Conservation (phyloP, 1,140 invertebrate species). For the Planococcus citri region DNA sequence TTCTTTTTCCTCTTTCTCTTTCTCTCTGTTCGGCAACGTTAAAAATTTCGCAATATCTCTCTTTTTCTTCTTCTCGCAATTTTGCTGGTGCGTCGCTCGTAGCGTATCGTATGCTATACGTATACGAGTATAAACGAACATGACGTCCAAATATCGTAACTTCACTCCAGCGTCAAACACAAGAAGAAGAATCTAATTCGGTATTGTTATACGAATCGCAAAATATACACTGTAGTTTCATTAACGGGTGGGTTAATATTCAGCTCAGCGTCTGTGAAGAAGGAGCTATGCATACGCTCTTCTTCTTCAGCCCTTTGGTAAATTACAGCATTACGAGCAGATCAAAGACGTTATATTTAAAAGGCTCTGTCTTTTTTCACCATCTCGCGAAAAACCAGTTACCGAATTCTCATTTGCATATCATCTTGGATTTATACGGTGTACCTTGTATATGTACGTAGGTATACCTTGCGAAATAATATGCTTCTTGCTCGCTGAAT, state of each 20-base stretch:
- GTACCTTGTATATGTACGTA: too few relatives aligned
- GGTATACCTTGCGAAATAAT: too few relatives aligned
- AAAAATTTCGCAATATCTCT: neutral
- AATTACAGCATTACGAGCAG: neutral
- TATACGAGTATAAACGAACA: neutral
- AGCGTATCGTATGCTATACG: too few relatives aligned
- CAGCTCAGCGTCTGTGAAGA: neutral
- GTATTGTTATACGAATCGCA: neutral
- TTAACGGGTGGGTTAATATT: neutral
- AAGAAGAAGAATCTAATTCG: neutral
- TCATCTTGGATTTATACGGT: neutral
- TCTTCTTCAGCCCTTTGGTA: neutral
- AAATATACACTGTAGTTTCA: constrained; percentile 8
- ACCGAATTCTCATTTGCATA: neutral
- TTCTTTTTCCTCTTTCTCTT: too few relatives aligned
- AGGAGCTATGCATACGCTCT: too few relatives aligned
- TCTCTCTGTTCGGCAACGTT: too few relatives aligned
- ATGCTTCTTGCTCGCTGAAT: too few relatives aligned
- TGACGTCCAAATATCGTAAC: neutral
- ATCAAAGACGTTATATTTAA: neutral
- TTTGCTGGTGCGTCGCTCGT: too few relatives aligned
- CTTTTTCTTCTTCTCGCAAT: neutral
- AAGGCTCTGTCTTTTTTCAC: neutral
- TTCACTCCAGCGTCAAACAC: neutral
- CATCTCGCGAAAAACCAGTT: neutral